Conservation (phyloP, 2,888 invertebrate genomes). For the Luperina testacea region DNA sequence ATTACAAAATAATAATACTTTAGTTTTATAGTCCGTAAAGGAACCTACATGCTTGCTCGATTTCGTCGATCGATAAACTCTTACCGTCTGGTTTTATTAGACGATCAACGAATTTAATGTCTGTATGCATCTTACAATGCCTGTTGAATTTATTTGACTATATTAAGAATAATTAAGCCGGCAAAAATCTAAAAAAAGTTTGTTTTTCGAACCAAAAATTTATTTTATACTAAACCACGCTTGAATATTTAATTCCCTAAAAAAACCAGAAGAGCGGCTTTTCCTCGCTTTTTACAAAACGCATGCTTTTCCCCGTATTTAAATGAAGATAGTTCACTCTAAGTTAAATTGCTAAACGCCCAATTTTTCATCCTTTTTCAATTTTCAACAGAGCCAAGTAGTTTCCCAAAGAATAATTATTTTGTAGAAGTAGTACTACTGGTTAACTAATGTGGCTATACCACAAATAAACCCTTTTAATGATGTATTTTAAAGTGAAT, state of each 20-base stretch:
- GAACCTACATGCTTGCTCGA: background rate
- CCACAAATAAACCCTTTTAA: background rate
- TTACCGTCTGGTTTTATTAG: background rate
- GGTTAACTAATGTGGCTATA: background rate
- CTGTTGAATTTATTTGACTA: background rate
- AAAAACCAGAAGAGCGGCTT: conserved; percentile 78
- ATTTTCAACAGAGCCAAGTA: background rate
- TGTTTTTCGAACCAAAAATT: background rate
- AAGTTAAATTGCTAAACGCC: background rate
- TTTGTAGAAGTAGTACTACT: conserved; percentile 3
- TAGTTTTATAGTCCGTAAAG: background rate
- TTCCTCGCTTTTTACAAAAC: conserved; percentile 87
- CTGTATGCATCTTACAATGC: background rate
- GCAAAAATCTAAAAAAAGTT: background rate
- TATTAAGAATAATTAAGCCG: background rate
- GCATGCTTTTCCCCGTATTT: conserved; percentile 52
- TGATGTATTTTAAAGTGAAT: background rate
- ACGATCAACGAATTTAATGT: background rate
- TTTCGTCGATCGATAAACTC: background rate
- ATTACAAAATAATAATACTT: background rate
- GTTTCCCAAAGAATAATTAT: background rate
- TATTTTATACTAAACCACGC: conserved; percentile 4
- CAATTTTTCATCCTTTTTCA: background rate
- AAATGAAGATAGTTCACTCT: conserved; percentile 58
- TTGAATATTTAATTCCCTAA: conserved; percentile 15